These are phyloP conservation scores for Drosophila mauritiana DNA, from an alignment of 1,140 invertebrate species.

Conservation along the genomic window DNA sequence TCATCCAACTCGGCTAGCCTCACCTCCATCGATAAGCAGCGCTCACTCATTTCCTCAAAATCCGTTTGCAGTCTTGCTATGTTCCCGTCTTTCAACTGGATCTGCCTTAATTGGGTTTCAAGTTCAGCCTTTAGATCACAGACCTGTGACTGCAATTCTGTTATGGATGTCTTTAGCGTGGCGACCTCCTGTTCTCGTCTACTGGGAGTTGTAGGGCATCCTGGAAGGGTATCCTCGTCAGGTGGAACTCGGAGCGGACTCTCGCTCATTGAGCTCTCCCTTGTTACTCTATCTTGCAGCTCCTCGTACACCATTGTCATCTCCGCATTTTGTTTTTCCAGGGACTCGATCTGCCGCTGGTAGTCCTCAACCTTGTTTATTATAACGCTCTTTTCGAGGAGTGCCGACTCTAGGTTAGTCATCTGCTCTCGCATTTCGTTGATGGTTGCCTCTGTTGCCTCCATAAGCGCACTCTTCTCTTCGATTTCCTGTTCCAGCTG, in stretches of 20 bases:
- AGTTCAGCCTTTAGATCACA: slow-evolving; percentile 34
- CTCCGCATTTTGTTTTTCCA: slow-evolving; percentile 72
- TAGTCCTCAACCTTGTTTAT: slow-evolving; percentile 67
- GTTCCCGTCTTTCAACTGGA: slow-evolving; percentile 34
- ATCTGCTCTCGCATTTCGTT: slow-evolving; percentile 72
- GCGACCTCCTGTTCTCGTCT: slow-evolving; percentile 5
- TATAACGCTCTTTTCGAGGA: slow-evolving; percentile 71
- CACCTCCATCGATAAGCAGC: slow-evolving; percentile 50
- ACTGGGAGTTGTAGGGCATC: too few species aligned
- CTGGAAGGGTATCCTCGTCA: slow-evolving; percentile 9
- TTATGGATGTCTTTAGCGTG: slow-evolving; percentile 1
- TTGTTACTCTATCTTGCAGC: slow-evolving; percentile 64
- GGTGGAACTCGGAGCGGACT: slow-evolving; percentile 9
- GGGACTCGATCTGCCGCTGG: slow-evolving; percentile 63
- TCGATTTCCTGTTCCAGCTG: slow-evolving; percentile 45
- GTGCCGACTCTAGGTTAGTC: slow-evolving; percentile 50
- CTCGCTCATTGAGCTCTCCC: slow-evolving; percentile 59
- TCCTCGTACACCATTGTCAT: slow-evolving; percentile 73
- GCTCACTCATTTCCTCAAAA: slow-evolving; percentile 51
- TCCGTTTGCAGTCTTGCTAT: slow-evolving; percentile 42
- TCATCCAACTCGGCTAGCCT: slow-evolving; percentile 35
- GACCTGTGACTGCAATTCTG: slow-evolving; percentile 21
- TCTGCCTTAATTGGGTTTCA: slow-evolving; percentile 3
- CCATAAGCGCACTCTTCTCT: slow-evolving; percentile 56
- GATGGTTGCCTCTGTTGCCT: slow-evolving; percentile 53